phyloP scores from a whole-genome alignment of 1,140 invertebrate genomes.

The Drosophila pallidifrons region DNA sequence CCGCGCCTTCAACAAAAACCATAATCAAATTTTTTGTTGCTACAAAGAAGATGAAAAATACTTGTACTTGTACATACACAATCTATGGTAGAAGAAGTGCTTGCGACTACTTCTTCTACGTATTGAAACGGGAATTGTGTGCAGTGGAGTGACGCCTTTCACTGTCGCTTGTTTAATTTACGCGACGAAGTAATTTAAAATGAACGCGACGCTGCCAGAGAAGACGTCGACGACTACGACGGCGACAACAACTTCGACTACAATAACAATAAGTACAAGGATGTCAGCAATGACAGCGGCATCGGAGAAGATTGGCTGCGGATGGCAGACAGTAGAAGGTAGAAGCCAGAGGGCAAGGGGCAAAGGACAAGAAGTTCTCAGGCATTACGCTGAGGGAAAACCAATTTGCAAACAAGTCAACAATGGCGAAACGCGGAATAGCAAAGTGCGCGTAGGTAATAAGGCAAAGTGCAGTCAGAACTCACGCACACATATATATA shows the following conservation, averaged over 20 bases:
- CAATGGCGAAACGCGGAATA: constrained; percentile 54
- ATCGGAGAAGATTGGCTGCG: constrained; percentile 8
- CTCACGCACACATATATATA: neutral
- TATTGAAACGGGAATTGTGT: constrained; percentile 38
- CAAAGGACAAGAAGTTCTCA: constrained; percentile 40
- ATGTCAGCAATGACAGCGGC: constrained; percentile 41
- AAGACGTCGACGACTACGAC: constrained; percentile 10
- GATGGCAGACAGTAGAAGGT: neutral
- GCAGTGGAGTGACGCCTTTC: constrained; percentile 44
- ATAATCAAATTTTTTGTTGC: constrained; percentile 75
- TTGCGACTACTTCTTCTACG: constrained; percentile 13
- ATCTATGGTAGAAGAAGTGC: constrained; percentile 6
- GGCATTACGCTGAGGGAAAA: constrained; percentile 62
- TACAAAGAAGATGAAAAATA: constrained; percentile 75
- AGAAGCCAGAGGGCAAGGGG: neutral
- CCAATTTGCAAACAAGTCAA: constrained; percentile 83
- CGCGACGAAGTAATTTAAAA: constrained; percentile 75
- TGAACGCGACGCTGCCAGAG: constrained; percentile 53
- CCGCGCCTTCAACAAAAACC: constrained; percentile 76
- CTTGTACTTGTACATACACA: constrained; percentile 26
- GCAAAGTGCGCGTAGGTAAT: constrained; percentile 66
- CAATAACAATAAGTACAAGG: constrained; percentile 34
- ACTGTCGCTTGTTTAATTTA: constrained; percentile 65
- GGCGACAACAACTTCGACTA: constrained; percentile 20
- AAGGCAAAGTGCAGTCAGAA: constrained; percentile 66